Base-by-base conservation (phyloP, 2,113 vertebrate genomes). In the Epinephelus lanceolatus region DNA sequence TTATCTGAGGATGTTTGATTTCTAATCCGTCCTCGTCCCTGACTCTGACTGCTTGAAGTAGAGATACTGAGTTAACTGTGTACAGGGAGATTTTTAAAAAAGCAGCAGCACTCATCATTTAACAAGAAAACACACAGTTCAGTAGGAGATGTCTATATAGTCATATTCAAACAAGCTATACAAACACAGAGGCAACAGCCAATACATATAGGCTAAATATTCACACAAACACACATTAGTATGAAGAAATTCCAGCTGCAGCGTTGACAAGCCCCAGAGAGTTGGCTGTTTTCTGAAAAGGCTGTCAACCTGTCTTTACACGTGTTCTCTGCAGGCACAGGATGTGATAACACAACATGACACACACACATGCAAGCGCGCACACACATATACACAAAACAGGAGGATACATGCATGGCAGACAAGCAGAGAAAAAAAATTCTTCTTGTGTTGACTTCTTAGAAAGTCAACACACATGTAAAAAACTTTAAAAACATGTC, bases 261-360 rank as follows among this genome's bases (percentile, higher is more conserved):
- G 72, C 33, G 21, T 3, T 67, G 68, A 86, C 85, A 71, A 75
- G 84, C 80, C 78, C 74, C 51, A 1, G 11, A 83, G 86, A 82
- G 63, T 9, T 27, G 60, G 14, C 40, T 68, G 85, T 55, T 82
- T 88, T 72, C 40, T 71, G 33, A 67, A 77, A 57, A 40, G 42
- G n/a, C 71, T 83, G 85, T 89, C 89, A 86, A 71, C 25, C 42
- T 78, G 86, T 88, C 84, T 87, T 81, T 57, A 78, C 75, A 66
- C 67, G 60, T 59, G 67, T 78, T 71, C 81, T 87, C 79, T 76
- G 71, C 42, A 71, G 75, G 62, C 60, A 6, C 15, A 1, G 57
- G 25, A 40, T 14, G 23, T 21, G 27, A 65, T 72, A 63, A 80
- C 67, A 66, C 79, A 78, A 76, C 40, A 49, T 74, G 63, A 72